A percentile compares a stretch with the other conserved stretches of the same genome.
Conservation (phyloP, 2,113 vertebrate genomes). For the Microtus richardsoni region DNA sequence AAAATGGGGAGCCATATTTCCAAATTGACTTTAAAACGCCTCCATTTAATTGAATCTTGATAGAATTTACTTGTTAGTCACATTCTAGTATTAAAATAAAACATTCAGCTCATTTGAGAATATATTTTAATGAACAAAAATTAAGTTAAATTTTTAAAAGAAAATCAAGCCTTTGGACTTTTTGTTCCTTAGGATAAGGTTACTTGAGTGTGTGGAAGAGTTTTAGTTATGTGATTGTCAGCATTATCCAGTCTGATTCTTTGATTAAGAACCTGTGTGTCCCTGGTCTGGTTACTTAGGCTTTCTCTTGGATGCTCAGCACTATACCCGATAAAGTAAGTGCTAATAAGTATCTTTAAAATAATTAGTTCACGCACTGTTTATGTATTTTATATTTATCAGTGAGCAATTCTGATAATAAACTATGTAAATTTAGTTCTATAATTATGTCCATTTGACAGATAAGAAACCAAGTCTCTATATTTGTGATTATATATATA, state of each 20-base stretch:
- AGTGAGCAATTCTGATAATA: not conserved
- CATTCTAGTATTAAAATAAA: conserved; percentile 62
- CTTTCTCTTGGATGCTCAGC: not conserved
- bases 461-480: not conserved
- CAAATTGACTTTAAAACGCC: conserved; percentile 47
- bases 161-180: conserved; percentile 34
- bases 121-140: conserved; percentile 56
- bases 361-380: not conserved
- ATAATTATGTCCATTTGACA: not conserved
- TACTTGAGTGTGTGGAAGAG: conserved; percentile 41
- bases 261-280: not conserved
- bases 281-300: not conserved
- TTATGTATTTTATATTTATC: conserved; percentile 1
- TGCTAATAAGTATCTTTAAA: not conserved
- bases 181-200: not conserved
- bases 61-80: conserved; percentile 62
- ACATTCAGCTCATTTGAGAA: not conserved
- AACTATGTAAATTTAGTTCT: not conserved
- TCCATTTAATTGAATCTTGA: conserved; percentile 55
- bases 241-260: not conserved
- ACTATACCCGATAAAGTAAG: conserved; percentile 6
- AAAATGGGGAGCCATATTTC: conserved; percentile 27
- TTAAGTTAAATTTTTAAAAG: conserved; percentile 44
- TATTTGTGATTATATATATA: not conserved
- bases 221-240: conserved; percentile 45